phyloP scores from a whole-genome alignment of 2,888 invertebrate species.

The Alsophila aescularia region DNA sequence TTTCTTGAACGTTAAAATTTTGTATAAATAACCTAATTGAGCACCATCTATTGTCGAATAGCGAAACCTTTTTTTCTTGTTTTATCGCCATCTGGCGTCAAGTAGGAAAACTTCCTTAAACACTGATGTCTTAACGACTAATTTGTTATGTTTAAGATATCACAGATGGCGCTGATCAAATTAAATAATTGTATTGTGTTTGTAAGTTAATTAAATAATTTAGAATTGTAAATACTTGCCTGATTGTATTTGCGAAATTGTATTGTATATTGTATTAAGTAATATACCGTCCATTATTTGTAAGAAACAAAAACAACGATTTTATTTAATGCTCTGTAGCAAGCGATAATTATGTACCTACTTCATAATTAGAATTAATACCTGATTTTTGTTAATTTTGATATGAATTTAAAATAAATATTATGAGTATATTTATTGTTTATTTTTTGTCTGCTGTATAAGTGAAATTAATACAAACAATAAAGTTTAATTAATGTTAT shows the following conservation, averaged over 20 bases:
- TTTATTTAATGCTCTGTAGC: conserved; percentile 47
- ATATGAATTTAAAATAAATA: conserved; percentile 33
- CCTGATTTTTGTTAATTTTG: conserved; percentile 33
- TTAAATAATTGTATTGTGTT: too few relatives aligned
- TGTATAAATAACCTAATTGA: not conserved
- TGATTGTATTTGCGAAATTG: conserved; percentile 10
- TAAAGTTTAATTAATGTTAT: not conserved
- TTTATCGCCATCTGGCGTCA: conserved; percentile 16
- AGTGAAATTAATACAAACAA: too few relatives aligned
- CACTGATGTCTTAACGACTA: not conserved
- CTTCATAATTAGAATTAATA: conserved; percentile 11
- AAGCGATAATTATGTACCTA: conserved; percentile 23
- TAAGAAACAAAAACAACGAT: conserved; percentile 31
- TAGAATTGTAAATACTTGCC: conserved; percentile 22
- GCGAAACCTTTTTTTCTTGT: not conserved
- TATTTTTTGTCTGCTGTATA: too few relatives aligned
- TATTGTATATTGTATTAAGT: not conserved
- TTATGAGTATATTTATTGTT: not conserved
- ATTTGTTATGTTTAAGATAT: not conserved
- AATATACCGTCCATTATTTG: conserved; percentile 4
- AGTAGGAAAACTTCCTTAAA: not conserved
- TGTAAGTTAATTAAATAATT: not conserved
- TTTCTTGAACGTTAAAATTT: too few relatives aligned
- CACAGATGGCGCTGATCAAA: not conserved
- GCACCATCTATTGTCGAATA: conserved; percentile 3